Base-by-base conservation (phyloP, 2,113 vertebrate species). In the Sarotherodon lohbergeri region DNA sequence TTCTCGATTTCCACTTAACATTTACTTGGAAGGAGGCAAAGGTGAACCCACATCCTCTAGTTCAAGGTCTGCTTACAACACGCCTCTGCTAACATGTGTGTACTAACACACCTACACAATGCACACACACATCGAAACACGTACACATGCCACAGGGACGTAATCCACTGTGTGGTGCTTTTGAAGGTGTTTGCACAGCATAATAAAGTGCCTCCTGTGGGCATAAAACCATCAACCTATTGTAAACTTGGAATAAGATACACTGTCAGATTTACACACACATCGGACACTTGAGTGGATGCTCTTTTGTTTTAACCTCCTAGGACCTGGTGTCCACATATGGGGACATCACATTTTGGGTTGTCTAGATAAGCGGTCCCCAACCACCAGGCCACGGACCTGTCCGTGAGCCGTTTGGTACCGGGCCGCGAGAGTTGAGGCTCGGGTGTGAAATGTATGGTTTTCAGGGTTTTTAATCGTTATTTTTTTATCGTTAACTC, bases 41-140 rank as follows among this genome's bases (percentile, higher is more conserved):
- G 39, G 32, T 57, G 29, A 87, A 83, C 29, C 82, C 80, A 89
- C 85, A 89, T 85, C 84, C 59, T 92, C 55, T 85, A 12, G 6
- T 48, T 57, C 7, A n/a, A 59, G 29, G 54, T 36, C 14, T 43
- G 85, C 59, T 36, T 48, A 46, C 24, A 61, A 41, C 48, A 32
- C 4, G 4, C 56, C 17, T 32, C 41, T 24, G 29, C 83, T 24
- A 34, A 61, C 39, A 7, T 22, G 24, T 12, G 22, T 14, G 16
- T 43, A 16, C 17, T 6, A 7, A 29, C n/a, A 52, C 19, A 61
- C 24, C 50, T 3, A 80, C 24, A 7, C 46, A 3, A 11, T 2
- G 22, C n/a, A 5, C 66, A 34, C n/a, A 46, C n/a, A 46, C 24
- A 48, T 48, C 14, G 24, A 1, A 48, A 48, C 43, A 0, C 9